Percentiles rank a stretch among this genome's conserved stretches.
phyloP scores from a whole-genome alignment of 2,797 vertebrate genomes.

The Ispidina lecontei region DNA sequence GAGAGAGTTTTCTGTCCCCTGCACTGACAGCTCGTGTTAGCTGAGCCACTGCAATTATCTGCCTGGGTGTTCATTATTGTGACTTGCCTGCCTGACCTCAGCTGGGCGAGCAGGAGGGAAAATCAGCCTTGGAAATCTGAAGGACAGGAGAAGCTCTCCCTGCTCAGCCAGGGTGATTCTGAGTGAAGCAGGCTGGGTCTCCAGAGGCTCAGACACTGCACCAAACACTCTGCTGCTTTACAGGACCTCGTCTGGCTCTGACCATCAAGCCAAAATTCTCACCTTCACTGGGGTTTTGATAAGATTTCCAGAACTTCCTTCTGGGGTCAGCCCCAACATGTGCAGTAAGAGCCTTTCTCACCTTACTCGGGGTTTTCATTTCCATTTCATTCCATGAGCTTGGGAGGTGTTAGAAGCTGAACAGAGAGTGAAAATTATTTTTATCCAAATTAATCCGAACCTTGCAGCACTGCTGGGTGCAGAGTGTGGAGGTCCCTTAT shows the following conservation, averaged over 20 bases:
- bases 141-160: fast-evolving
- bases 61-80: fast-evolving
- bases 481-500: neutral
- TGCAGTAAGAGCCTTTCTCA: neutral
- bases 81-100: neutral
- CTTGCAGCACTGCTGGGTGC: neutral
- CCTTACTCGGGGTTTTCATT: neutral
- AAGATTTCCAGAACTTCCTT: neutral
- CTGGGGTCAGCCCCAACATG: neutral
- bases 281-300: neutral
- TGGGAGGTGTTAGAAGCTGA: neutral
- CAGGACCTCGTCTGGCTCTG: neutral
- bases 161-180: fast-evolving
- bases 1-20: neutral
- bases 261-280: neutral
- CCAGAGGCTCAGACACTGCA: neutral
- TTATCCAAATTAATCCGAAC: neutral
- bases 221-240: fast-evolving
- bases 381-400: neutral
- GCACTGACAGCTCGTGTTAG: fast-evolving
- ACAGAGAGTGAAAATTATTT: neutral
- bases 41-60: neutral
- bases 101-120: neutral
- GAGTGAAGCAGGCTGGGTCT: neutral
- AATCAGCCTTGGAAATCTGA: neutral